phyloP scores from a whole-genome alignment of 2,113 vertebrate genomes.

The Anguilla rostrata region DNA sequence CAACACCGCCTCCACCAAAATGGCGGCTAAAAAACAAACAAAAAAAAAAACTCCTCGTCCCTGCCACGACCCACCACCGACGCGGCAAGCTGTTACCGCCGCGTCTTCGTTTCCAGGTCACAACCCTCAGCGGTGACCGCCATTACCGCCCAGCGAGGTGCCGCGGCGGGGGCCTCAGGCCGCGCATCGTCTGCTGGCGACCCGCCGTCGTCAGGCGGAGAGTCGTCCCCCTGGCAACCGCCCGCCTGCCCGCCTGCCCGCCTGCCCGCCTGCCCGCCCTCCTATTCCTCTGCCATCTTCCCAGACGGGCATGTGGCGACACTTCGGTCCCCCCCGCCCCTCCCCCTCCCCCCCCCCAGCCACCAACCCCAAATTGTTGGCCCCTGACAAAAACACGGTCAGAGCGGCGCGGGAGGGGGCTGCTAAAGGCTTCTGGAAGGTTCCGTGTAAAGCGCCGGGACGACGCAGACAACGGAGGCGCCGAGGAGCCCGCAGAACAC shows the following conservation, averaged over 20 bases:
- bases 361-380: neutral
- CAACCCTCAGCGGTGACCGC: conserved; percentile 70
- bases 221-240: conserved; percentile 70
- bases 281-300: conserved; percentile 61
- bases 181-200: conserved; percentile 64
- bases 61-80: conserved; percentile 54
- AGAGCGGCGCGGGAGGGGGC: neutral
- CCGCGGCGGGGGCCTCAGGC: conserved; percentile 54
- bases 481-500: too few relatives aligned
- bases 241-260: conserved; percentile 26
- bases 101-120: conserved; percentile 70
- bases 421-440: neutral
- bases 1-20: neutral
- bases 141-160: conserved; percentile 74
- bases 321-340: conserved; percentile 36
- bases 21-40: neutral
- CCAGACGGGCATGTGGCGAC: conserved; percentile 64
- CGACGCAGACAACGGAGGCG: neutral
- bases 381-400: neutral
- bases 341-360: too few relatives aligned
- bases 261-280: conserved; percentile 58
- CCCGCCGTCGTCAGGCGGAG: conserved; percentile 59
- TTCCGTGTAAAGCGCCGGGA: neutral
- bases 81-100: conserved; percentile 73
- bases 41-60: neutral